Conservation (phyloP, 2,113 vertebrate genomes). For the Lagopus leucura region DNA sequence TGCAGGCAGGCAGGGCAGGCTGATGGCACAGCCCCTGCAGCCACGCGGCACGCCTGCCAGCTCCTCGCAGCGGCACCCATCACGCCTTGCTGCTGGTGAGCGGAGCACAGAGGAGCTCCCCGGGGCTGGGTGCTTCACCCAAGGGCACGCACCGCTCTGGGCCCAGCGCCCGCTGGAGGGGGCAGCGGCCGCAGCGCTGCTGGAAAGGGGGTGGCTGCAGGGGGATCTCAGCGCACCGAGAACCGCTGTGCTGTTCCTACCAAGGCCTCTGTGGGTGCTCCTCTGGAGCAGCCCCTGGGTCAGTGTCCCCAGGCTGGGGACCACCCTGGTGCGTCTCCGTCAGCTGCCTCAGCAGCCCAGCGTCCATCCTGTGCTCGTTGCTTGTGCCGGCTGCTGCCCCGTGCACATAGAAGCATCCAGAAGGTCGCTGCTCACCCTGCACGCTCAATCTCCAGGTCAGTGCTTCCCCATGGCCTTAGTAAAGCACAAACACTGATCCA, state of each 20-base stretch:
- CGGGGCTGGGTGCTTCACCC: not conserved
- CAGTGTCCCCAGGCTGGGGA: not conserved
- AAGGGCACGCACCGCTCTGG: fast-evolving
- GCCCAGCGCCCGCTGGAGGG: not conserved
- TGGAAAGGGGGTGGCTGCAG: not conserved
- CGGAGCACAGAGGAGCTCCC: not conserved
- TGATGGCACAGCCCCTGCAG: not conserved
- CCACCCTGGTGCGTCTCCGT: not conserved
- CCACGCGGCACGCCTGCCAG: slow-evolving; percentile 13
- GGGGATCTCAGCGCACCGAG: not conserved
- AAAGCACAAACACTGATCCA: not conserved
- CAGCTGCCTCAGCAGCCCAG: not conserved
- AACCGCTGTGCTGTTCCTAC: fast-evolving
- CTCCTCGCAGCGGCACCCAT: not conserved
- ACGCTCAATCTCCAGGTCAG: not conserved
- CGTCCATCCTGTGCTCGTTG: not conserved
- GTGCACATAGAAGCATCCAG: fast-evolving
- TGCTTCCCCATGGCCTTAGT: not conserved
- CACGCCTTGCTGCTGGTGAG: not conserved
- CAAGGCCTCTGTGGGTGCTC: fast-evolving
- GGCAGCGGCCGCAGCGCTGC: fast-evolving
- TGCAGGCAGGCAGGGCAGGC: not conserved
- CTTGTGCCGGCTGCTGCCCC: not conserved
- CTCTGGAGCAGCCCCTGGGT: not conserved
- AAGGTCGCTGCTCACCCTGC: fast-evolving